Conservation (phyloP, 2,888 invertebrate genomes). For the Atethmia centrago region DNA sequence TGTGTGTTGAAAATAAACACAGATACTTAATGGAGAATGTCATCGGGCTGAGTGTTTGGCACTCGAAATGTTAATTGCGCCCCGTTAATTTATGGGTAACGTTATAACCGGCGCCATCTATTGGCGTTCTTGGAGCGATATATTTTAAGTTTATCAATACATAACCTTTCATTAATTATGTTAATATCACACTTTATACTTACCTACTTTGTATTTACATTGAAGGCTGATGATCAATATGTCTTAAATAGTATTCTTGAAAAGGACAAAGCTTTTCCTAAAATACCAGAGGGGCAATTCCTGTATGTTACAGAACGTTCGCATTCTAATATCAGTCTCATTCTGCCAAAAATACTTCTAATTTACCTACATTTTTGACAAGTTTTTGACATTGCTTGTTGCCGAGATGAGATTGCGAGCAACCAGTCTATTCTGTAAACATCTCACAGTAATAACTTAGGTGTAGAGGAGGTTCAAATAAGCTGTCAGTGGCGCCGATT, state of each 20-base stretch:
- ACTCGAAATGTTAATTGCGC: conserved; percentile 58
- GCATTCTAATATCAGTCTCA: not conserved
- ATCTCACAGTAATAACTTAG: not conserved
- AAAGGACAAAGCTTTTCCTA: conserved; percentile 2
- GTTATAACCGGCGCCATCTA: conserved; percentile 41
- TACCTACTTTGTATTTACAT: not conserved
- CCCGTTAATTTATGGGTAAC: conserved; percentile 45
- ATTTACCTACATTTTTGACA: not conserved
- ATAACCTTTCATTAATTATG: not conserved
- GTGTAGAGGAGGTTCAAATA: not conserved
- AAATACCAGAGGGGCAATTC: not conserved
- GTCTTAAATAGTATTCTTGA: not conserved
- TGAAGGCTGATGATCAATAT: not conserved
- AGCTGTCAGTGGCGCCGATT: too few relatives aligned
- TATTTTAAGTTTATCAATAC: conserved; percentile 4
- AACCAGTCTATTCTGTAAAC: not conserved
- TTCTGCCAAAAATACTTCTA: not conserved
- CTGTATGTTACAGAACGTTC: not conserved
- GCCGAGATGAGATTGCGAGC: not conserved
- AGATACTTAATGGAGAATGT: conserved; percentile 43
- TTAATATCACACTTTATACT: not conserved
- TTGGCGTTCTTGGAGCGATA: conserved; percentile 24
- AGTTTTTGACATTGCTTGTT: not conserved
- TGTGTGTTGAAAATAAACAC: conserved; percentile 39
- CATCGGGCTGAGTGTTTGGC: conserved; percentile 42